Evolutionary conservation across 2,113 vertebrate genomes (phyloP).

Genomic region (Arizona elegans): DNA sequence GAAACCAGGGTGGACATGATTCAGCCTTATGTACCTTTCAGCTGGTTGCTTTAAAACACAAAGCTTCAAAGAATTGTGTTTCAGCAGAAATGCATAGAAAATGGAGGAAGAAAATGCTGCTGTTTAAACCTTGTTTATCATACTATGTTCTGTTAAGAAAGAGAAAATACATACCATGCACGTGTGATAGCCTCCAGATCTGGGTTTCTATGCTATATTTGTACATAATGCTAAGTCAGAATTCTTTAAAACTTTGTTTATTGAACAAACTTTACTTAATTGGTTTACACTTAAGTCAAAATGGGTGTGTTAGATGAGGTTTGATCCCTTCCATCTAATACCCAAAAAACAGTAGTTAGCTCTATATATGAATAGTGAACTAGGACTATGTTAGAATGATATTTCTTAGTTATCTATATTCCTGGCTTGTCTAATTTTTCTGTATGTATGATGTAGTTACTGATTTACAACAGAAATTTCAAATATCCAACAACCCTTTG

Average conservation of each 20-base stretch:
- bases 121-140: background rate
- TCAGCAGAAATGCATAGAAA: background rate
- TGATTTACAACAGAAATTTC: background rate
- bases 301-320: background rate
- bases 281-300: background rate
- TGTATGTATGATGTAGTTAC: background rate
- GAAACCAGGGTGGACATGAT: background rate
- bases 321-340: background rate
- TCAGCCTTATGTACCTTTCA: background rate
- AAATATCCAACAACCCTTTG: background rate
- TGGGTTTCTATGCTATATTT: background rate
- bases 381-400: background rate
- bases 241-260: background rate
- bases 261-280: background rate
- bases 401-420: background rate
- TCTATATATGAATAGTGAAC: background rate
- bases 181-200: background rate
- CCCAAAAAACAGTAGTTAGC: background rate
- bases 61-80: background rate
- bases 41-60: background rate
- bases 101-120: background rate
- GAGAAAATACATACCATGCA: background rate
- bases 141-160: background rate
- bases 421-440: background rate
- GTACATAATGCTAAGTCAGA: background rate